Evolutionary conservation across 2,888 invertebrate genomes (phyloP), one percentile per base, ranked within the genome.

Genomic region (Notodonta ziczac): DNA sequence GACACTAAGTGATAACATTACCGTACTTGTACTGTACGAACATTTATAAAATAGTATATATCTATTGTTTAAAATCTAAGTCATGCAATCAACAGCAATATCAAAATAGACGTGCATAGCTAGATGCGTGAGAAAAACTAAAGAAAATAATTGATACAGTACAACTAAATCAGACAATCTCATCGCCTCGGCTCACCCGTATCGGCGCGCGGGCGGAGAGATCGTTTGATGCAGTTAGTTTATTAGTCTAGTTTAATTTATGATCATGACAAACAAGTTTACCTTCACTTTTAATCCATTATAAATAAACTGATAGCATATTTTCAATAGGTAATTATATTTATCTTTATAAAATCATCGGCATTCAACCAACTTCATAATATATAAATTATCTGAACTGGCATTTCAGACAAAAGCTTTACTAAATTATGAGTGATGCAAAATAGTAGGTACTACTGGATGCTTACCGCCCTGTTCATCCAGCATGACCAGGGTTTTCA

Each of bases 381-480:
- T 24, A 24, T 24, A 24, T 24, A 87, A 86, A 85, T 85, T 86
- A 87, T 90, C 86, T 85, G 89, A 89, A 89, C 81, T 90, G 90
- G 90, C 91, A 89, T 90, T 85, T 91, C 89, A 87, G 87, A 91
- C 87, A 87, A 83, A 93, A 93, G 93, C 93, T 90, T 85, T 87
- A 87, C 91, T 92, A 92, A 87, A 84, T 86, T 88, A 88, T 90
- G 91, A 86, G 87, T 91, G 91, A 91, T 91, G 90, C 91, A 91
- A 86, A 88, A 85, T 88, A 91, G 83, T 85, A 85, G 85, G 85
- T 90, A 87, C 93, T 93, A 93, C 91, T 94, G 94, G 94, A 96
- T 96, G 96, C 98, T 98, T 98, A 99, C 98, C 98, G 97, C 99
- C 99, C 97, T 99, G 99, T 96, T 99, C 99, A 96, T 99, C 99